phyloP scores from a whole-genome alignment of 2,113 vertebrate genomes.

The Emydura subglobosa region DNA sequence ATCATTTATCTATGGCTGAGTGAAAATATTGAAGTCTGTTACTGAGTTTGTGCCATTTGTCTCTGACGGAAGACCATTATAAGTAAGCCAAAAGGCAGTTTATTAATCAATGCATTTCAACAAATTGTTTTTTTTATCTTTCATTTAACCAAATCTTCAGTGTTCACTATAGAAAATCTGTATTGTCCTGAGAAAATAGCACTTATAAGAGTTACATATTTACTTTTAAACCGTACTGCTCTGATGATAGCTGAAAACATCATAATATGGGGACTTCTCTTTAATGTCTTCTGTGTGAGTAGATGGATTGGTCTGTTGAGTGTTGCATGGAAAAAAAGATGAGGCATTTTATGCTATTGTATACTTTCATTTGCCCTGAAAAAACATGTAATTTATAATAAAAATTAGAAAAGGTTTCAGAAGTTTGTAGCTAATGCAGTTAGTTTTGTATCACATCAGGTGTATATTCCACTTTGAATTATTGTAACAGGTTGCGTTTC shows the following conservation, averaged over 20 bases:
- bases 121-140: conserved; percentile 26
- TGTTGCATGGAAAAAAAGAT: conserved; percentile 24
- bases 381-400: conserved; percentile 29
- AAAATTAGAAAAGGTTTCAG: conserved; percentile 18
- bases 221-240: conserved; percentile 30
- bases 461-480: conserved; percentile 33
- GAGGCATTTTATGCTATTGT: background rate
- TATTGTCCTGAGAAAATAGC: conserved; percentile 18
- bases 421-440: conserved; percentile 19
- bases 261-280: conserved; percentile 23
- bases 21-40: background rate
- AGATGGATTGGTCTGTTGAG: conserved; percentile 26
- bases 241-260: conserved; percentile 6
- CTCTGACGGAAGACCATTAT: background rate
- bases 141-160: background rate
- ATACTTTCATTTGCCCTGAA: conserved; percentile 22
- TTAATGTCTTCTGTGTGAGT: conserved; percentile 5
- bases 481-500: background rate
- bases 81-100: background rate
- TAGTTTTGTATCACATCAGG: background rate
- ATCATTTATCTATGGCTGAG: background rate
- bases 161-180: conserved; percentile 1
- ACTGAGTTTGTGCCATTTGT: background rate
- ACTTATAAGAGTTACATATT: conserved; percentile 21
- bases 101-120: background rate